Conservation (phyloP, 2,797 vertebrate genomes). For the Onychomys leucogaster region DNA sequence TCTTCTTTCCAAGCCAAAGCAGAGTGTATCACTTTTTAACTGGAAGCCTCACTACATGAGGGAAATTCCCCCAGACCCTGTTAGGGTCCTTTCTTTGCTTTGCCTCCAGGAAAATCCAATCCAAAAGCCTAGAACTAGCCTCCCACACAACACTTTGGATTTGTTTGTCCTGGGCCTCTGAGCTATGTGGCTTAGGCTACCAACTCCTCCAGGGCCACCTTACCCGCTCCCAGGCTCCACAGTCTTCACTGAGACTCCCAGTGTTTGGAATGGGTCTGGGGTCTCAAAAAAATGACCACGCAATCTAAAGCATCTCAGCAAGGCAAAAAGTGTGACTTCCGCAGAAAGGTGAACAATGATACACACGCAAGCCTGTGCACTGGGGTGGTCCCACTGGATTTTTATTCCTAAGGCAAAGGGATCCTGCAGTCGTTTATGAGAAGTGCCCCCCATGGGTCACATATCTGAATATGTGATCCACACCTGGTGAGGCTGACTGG, state of each 20-base stretch:
- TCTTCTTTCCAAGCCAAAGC: neutral
- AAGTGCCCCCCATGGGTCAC: neutral
- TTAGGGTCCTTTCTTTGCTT: neutral
- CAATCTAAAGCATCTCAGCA: neutral
- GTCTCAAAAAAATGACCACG: neutral
- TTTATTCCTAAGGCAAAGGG: too few relatives aligned
- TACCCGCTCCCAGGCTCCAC: neutral
- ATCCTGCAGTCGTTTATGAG: neutral
- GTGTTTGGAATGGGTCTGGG: neutral
- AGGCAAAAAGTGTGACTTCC: neutral
- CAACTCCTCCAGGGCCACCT: neutral
- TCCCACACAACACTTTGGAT: neutral
- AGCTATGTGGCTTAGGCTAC: neutral
- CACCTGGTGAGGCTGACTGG: neutral
- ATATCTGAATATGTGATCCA: neutral
- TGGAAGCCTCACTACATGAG: neutral
- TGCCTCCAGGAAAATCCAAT: neutral
- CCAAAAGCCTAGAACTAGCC: neutral
- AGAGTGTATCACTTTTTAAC: neutral
- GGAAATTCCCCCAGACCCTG: neutral
- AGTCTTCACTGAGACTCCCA: neutral
- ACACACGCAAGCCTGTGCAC: too few relatives aligned
- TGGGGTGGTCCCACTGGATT: accelerated
- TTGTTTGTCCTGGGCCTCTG: neutral
- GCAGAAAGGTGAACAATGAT: neutral